Base-by-base conservation (phyloP, 2,888 invertebrate genomes). In the Resseliella maxima region DNA sequence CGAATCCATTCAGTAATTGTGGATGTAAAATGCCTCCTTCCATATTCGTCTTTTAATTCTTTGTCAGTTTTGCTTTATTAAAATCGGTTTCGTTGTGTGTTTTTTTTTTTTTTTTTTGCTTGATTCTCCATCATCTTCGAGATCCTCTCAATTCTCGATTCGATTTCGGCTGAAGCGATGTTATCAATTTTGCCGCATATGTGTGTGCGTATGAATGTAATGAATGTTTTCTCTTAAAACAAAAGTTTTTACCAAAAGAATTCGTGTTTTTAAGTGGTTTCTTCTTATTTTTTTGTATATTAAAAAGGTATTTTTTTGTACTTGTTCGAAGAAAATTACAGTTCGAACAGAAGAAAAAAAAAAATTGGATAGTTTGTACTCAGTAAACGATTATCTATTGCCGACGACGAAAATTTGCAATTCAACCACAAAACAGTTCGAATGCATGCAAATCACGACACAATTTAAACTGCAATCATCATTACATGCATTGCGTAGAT, bases 371-470 rank as follows among this genome's bases (percentile, higher is more conserved):
- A 59, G 24, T 24, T 59, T 59, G n/a, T 24, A 24, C 24, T 59
- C 1, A 24, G 35, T 72, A 72, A 72, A 15, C 72, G 72, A 72
- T 72, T 72, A 72, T 72, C 72, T 72, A 72, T 72, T 72, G 18
- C 35, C n/a, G 31, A 15, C 72, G 24, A 59, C 59, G 24, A 59
- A 59, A 6, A 59, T 41, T 12, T 12, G 41, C 59, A 50, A n/a
- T 6, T 10, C 15, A 50, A 50, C 10, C 10, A 50, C 2, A 50
- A 18, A 27, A 59, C 5, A 31, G 31, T 31, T 5, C 15, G 31
- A 31, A 72, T 72, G 35, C 72, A 35, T 72, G 72, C 72, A 72
- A 72, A 72, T 72, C 72, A 72, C 72, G 72, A 72, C 72, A 72
- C 35, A 72, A 72, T 72, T 72, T 72, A 72, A 72, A 72, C 31